Evolutionary conservation across 2,797 vertebrate species (phyloP).

Genomic region (Macroramphosus scolopax): DNA sequence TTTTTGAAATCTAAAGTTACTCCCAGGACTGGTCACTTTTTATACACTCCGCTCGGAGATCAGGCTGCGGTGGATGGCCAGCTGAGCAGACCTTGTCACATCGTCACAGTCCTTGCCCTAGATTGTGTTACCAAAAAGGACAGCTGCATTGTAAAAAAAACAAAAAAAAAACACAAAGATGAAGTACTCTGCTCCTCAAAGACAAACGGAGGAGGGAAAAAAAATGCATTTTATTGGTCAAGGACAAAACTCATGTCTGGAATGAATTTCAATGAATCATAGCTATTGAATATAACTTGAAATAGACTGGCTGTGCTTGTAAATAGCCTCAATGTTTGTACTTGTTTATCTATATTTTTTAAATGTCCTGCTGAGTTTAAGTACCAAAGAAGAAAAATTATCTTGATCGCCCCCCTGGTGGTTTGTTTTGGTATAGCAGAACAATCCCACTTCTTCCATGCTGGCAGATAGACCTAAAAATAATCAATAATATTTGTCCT

Average conservation of each 20-base stretch:
- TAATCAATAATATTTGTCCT: too few species aligned
- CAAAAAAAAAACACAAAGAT: slow-evolving; percentile 8
- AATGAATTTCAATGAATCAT: slow-evolving; percentile 19
- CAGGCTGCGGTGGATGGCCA: slow-evolving; percentile 22
- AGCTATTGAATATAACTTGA: too few species aligned
- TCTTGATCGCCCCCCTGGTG: too few species aligned
- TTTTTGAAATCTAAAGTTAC: slow-evolving; percentile 52
- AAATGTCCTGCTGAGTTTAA: too few species aligned
- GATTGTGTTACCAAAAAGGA: slow-evolving; percentile 34
- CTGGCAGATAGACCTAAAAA: too few species aligned
- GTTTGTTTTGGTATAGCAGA: too few species aligned
- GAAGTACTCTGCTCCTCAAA: slow-evolving; percentile 24
- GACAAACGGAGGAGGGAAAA: too few species aligned
- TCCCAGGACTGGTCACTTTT: slow-evolving; percentile 41
- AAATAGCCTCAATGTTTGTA: too few species aligned
- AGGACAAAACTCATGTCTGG: slow-evolving; percentile 9
- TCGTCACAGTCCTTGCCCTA: slow-evolving; percentile 29
- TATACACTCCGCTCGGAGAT: slow-evolving; percentile 38
- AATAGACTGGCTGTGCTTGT: too few species aligned
- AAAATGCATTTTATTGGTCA: slow-evolving; percentile 17
- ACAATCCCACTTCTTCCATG: too few species aligned
- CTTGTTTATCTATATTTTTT: too few species aligned
- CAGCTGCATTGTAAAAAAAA: slow-evolving; percentile 7
- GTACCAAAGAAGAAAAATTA: too few species aligned
- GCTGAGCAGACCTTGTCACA: slow-evolving; percentile 37